Evolutionary conservation across 2,113 vertebrate genomes (phyloP).

Genomic region (Shinisaurus crocodilurus): DNA sequence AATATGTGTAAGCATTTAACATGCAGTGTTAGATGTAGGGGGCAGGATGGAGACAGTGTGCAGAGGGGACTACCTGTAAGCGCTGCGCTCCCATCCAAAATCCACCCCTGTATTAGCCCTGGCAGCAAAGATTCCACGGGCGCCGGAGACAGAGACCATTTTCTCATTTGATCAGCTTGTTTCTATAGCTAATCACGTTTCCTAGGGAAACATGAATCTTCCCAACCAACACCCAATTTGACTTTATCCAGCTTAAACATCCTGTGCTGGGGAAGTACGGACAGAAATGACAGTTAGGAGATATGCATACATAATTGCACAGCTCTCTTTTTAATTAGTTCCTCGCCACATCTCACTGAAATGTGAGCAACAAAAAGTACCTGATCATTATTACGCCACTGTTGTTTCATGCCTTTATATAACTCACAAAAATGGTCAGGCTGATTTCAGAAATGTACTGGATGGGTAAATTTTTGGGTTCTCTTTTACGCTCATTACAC

Average conservation of each 20-base stretch:
- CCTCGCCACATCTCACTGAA: not conserved
- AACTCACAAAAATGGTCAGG: not conserved
- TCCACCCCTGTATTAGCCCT: not conserved
- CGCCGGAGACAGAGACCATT: not conserved
- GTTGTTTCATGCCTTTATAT: not conserved
- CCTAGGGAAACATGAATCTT: not conserved
- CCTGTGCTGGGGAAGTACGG: not conserved
- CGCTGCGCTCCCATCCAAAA: too few relatives aligned
- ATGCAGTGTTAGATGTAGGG: not conserved
- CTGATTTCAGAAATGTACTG: rapidly evolving
- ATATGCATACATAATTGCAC: rapidly evolving
- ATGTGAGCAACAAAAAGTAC: slow-evolving; percentile 2
- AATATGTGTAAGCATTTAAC: not conserved
- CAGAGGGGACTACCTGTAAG: not conserved
- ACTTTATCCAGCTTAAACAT: slow-evolving; percentile 2
- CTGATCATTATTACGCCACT: not conserved
- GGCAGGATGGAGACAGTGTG: not conserved
- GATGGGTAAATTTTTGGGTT: not conserved
- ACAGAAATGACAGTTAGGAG: not conserved
- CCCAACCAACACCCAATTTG: not conserved
- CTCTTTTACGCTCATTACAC: not conserved
- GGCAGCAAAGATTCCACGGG: not conserved
- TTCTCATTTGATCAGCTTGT: not conserved
- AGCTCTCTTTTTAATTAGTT: not conserved
- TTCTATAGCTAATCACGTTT: not conserved